These are phyloP conservation scores for Orestias chungarensis DNA, from an alignment of 2,797 vertebrate genomes.

Conservation along the genomic window DNA sequence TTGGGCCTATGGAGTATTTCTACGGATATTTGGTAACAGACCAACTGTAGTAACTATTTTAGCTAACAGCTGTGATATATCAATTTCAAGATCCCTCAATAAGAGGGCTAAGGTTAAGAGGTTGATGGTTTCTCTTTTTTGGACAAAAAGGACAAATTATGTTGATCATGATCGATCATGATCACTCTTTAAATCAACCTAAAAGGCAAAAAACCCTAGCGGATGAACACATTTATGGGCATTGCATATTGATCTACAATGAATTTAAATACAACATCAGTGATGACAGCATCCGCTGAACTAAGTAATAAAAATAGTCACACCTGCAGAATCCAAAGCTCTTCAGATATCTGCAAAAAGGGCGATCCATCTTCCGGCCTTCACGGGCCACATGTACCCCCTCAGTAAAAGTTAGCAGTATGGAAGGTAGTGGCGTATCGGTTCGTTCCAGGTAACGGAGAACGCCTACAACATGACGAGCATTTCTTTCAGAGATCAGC, in stretches of 20 bases:
- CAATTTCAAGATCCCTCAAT: no score
- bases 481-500: conserved; percentile 77
- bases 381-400: conserved; percentile 67
- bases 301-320: neutral
- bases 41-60: no score
- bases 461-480: conserved; percentile 66
- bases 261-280: neutral
- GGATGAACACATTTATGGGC: no score
- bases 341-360: conserved; percentile 78
- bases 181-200: neutral
- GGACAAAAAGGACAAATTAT: no score
- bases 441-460: conserved; percentile 74
- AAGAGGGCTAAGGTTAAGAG: no score
- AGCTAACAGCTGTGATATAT: no score
- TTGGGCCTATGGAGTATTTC: no score
- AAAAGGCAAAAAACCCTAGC: no score
- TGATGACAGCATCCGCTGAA: neutral
- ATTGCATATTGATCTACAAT: neutral
- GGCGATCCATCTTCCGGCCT: conserved; percentile 57
- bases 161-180: no score
- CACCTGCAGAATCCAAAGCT: conserved; percentile 82
- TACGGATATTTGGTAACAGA: no score
- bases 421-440: conserved; percentile 57
- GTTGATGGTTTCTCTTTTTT: no score
- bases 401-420: conserved; percentile 72